Evolutionary conservation across 2,888 invertebrate genomes (phyloP).

Genomic region (Thyatira batis): DNA sequence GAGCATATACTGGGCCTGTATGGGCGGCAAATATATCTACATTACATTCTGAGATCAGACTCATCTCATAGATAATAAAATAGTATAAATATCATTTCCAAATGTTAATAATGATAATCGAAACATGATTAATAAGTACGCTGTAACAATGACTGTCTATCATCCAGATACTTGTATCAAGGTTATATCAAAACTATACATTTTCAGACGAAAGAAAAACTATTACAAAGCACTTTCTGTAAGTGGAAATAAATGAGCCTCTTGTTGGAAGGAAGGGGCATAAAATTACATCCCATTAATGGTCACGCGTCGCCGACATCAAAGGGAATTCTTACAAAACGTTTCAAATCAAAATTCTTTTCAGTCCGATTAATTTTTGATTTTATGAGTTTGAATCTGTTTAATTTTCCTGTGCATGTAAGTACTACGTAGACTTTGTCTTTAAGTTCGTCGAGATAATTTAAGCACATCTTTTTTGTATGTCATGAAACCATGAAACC

Average conservation of each 20-base stretch:
- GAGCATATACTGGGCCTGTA: too few relatives aligned
- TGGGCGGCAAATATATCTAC: too few relatives aligned
- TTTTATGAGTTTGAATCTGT: not conserved
- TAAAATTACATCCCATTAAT: not conserved
- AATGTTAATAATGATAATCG: too few relatives aligned
- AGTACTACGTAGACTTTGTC: not conserved
- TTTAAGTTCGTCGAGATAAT: not conserved
- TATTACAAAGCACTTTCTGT: not conserved
- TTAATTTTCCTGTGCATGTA: not conserved
- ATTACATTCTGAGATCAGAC: too few relatives aligned
- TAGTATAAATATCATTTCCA: too few relatives aligned
- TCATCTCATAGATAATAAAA: too few relatives aligned
- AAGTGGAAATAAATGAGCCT: not conserved
- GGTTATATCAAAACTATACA: not conserved
- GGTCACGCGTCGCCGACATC: constrained; percentile 1
- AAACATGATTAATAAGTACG: too few relatives aligned
- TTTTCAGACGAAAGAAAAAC: not conserved
- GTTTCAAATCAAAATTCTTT: not conserved
- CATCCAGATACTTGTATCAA: too few relatives aligned
- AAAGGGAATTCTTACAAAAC: not conserved
- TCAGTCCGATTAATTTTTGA: not conserved
- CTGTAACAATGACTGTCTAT: too few relatives aligned
- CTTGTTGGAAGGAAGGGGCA: not conserved
- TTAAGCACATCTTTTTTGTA: not conserved
- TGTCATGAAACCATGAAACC: too few relatives aligned